Conservation (phyloP, 2,113 vertebrate species). For the Syrrhaptes paradoxus region DNA sequence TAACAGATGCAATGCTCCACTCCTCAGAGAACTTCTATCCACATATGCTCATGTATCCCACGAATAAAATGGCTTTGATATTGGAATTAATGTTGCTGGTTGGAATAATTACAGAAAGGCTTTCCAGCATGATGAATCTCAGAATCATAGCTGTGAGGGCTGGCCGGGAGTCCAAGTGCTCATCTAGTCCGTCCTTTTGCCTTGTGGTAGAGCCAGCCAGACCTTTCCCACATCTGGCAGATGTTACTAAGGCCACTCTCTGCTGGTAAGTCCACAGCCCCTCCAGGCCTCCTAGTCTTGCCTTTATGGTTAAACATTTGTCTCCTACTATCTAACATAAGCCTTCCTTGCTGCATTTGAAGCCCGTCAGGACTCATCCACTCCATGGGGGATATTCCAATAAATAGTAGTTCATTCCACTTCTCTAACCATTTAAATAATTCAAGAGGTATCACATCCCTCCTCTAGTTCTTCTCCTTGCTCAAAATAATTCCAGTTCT, state of each 20-base stretch:
- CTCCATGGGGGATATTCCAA: neutral
- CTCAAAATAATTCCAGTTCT: neutral
- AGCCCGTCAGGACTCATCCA: neutral
- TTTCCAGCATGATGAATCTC: neutral
- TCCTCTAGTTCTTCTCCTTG: neutral
- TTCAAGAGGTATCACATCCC: neutral
- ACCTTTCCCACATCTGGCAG: neutral
- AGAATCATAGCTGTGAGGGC: neutral
- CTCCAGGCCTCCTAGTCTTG: neutral
- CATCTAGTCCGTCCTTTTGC: neutral
- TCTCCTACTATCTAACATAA: neutral
- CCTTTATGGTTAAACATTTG: neutral
- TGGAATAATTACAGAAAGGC: neutral
- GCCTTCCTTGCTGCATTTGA: neutral
- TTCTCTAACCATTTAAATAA: neutral
- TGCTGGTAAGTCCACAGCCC: neutral
- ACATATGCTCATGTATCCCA: neutral
- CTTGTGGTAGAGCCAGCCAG: neutral
- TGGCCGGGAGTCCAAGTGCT: neutral
- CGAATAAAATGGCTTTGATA: neutral
- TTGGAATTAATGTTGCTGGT: neutral
- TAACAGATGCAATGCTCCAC: neutral
- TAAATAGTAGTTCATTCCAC: neutral
- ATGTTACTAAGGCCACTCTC: neutral
- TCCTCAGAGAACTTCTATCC: neutral